Evolutionary conservation across 2,888 invertebrate genomes (phyloP).

Genomic region (Drosophila meridiana): DNA sequence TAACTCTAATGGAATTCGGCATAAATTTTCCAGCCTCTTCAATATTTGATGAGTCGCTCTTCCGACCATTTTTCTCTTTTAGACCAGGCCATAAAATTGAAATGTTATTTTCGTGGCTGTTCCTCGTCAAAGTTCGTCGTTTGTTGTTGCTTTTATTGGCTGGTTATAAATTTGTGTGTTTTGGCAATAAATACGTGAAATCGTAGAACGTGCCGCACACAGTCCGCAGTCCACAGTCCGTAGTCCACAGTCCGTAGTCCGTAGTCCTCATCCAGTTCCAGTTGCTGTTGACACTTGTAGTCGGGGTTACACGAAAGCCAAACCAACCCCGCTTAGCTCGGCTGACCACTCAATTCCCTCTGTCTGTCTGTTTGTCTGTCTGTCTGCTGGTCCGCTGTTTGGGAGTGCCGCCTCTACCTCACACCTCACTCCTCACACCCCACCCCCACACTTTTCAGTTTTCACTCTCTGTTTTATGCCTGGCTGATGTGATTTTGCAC

Average conservation of each 20-base stretch:
- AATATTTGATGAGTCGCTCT: constrained; percentile 66
- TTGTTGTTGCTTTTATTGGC: constrained; percentile 58
- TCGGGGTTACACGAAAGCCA: constrained; percentile 30
- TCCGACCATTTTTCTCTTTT: constrained; percentile 17
- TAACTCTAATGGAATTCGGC: constrained; percentile 79
- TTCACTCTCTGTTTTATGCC: constrained; percentile 39
- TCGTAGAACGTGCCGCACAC: constrained; percentile 28
- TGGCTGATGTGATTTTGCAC: constrained; percentile 83
- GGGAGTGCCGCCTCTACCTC: constrained; percentile 24
- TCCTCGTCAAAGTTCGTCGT: constrained; percentile 58
- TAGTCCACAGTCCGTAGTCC: constrained; percentile 10
- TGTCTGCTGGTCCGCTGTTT: constrained; percentile 4
- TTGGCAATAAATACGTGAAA: constrained; percentile 73
- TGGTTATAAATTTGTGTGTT: constrained; percentile 76
- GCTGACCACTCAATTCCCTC: constrained; percentile 57
- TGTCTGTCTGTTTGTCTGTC: constrained; percentile 14
- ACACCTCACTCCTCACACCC: constrained; percentile 48
- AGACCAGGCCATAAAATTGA: constrained; percentile 69
- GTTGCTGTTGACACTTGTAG: constrained; percentile 70
- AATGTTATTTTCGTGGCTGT: constrained; percentile 58
- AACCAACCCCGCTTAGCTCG: constrained; percentile 41
- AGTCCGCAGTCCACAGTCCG: background rate
- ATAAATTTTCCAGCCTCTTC: constrained; percentile 75
- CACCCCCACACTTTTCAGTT: constrained; percentile 52
- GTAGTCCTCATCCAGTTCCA: constrained; percentile 2